Percentiles rank a stretch among this genome's conserved stretches.
Evolutionary conservation across 92 coral and sea anemone genomes (phyloP).

Genomic region (Heteractis magnifica): DNA sequence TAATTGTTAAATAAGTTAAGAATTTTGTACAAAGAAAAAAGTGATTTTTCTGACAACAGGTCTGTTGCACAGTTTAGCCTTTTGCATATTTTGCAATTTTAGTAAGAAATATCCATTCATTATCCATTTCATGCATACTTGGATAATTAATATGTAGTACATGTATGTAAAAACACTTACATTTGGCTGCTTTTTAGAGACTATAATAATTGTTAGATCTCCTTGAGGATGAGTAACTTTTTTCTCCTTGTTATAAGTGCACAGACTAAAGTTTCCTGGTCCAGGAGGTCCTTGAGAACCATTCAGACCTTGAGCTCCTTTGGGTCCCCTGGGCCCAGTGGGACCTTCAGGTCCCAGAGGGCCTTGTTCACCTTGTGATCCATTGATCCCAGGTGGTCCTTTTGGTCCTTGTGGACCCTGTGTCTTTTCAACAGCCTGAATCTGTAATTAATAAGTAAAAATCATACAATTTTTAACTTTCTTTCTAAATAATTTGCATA

Average conservation of each 20-base stretch:
- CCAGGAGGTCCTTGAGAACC: slow-evolving; percentile 58
- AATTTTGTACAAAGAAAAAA: no score
- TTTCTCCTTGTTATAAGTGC: slow-evolving; percentile 23
- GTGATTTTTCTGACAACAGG: no score
- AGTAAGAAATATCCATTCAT: not conserved
- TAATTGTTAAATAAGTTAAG: not conserved
- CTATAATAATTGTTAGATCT: not conserved
- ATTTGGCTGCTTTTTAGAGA: slow-evolving; percentile 12
- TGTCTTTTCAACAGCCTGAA: not conserved
- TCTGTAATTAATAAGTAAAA: not conserved
- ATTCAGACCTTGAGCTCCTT: slow-evolving; percentile 26
- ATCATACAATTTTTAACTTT: no score
- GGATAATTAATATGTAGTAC: not conserved
- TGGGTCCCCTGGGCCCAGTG: slow-evolving; percentile 32
- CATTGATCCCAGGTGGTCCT: slow-evolving; percentile 44
- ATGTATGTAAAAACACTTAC: not conserved
- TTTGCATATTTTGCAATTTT: no score
- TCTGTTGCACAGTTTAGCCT: no score
- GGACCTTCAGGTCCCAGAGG: slow-evolving; percentile 17
- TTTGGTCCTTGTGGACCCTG: slow-evolving; percentile 19
- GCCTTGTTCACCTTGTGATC: slow-evolving; percentile 39
- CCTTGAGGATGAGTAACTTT: not conserved
- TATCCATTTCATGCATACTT: no score
- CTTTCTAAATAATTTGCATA: no score
- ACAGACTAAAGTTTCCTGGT: slow-evolving; percentile 50